Conservation (phyloP, 2,113 vertebrate species). For the Lamprotornis superbus region DNA sequence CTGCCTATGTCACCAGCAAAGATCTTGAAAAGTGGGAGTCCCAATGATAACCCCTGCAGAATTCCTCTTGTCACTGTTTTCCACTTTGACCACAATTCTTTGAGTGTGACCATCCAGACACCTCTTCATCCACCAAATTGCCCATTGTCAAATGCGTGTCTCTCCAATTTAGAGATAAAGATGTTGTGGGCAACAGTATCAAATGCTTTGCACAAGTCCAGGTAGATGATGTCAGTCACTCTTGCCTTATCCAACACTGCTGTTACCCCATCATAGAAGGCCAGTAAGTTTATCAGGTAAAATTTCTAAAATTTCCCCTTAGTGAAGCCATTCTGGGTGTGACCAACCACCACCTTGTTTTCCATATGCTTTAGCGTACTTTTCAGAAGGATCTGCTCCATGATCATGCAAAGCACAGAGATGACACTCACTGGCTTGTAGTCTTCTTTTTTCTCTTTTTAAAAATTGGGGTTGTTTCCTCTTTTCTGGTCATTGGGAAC, state of each 20-base stretch:
- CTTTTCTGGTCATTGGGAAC: neutral
- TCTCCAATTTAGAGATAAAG: neutral
- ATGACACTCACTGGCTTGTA: neutral
- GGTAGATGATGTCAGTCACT: neutral
- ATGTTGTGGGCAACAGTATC: neutral
- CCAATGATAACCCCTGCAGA: rapidly evolving
- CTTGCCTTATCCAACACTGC: neutral
- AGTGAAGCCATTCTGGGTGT: neutral
- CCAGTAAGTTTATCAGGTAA: neutral
- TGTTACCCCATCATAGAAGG: neutral
- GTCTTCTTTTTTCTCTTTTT: neutral
- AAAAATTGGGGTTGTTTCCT: neutral
- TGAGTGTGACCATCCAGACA: neutral
- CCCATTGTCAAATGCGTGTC: neutral
- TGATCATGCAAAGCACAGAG: neutral
- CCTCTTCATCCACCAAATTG: neutral
- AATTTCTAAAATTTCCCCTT: neutral
- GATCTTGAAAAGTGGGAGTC: neutral
- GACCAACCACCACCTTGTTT: neutral
- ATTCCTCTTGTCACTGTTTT: neutral
- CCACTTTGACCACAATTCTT: neutral
- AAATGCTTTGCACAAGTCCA: neutral
- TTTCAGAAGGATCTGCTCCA: neutral
- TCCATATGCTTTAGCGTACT: neutral
- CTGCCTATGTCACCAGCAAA: rapidly evolving